Conservation (phyloP, 37 sponge, comb jelly and placozoan genomes). For the Axinella damicornis region DNA sequence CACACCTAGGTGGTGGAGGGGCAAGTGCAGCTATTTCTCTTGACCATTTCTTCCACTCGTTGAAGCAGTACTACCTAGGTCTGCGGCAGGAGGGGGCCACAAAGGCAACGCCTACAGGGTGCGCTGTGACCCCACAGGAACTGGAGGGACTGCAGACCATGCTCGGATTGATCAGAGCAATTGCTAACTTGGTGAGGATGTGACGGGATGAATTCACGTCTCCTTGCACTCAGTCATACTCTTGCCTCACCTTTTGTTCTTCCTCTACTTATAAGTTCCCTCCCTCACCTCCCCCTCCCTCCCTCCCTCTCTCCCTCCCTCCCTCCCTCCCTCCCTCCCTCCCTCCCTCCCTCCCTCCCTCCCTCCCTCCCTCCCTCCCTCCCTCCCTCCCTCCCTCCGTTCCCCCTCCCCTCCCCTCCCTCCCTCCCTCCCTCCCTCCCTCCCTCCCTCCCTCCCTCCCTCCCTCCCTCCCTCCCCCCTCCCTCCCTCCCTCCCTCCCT, state of each 20-base stretch:
- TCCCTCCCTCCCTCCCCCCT: slow-evolving; percentile 11
- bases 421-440: neutral
- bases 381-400: no score
- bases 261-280: no score
- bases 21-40: slow-evolving; percentile 83
- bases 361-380: no score
- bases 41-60: slow-evolving; percentile 96
- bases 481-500: slow-evolving; percentile 4
- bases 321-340: no score
- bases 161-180: slow-evolving; percentile 66
- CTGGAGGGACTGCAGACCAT: slow-evolving; percentile 87
- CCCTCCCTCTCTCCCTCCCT: no score
- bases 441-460: slow-evolving; percentile 24
- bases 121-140: slow-evolving; percentile 86
- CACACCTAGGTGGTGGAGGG: slow-evolving; percentile 59
- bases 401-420: no score
- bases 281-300: no score
- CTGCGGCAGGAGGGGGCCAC: slow-evolving; percentile 44
- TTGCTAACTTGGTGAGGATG: slow-evolving; percentile 76
- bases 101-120: slow-evolving; percentile 52
- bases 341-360: no score
- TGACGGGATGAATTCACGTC: no score
- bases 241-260: no score
- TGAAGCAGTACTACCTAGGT: slow-evolving; percentile 86
- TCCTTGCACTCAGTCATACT: no score